These are phyloP conservation scores for Drosophila triauraria DNA, from an alignment of 1,140 invertebrate species.

Conservation along the genomic window DNA sequence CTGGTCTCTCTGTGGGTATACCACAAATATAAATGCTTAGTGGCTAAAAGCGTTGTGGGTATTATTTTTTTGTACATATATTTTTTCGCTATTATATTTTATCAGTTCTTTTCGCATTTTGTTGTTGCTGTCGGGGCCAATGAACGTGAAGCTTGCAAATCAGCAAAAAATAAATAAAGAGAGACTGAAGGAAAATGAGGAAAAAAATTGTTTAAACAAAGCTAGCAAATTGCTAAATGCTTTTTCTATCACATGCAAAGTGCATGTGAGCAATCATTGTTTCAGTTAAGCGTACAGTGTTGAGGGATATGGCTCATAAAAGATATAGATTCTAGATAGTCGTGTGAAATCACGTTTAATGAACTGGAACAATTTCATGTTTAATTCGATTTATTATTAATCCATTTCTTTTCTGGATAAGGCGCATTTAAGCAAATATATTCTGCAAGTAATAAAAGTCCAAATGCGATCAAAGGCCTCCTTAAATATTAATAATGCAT, in stretches of 20 bases:
- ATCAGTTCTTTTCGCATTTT: slow-evolving; percentile 54
- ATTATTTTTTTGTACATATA: slow-evolving; percentile 7
- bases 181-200: slow-evolving; percentile 29
- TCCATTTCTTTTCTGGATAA: background rate
- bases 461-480: background rate
- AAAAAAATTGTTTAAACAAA: slow-evolving; percentile 67
- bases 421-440: background rate
- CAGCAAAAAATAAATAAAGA: slow-evolving; percentile 60
- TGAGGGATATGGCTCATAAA: slow-evolving; percentile 18
- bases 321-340: background rate
- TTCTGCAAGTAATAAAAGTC: background rate
- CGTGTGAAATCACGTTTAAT: slow-evolving; percentile 13
- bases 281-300: slow-evolving; percentile 1
- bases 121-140: slow-evolving; percentile 60
- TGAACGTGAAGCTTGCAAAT: slow-evolving; percentile 75
- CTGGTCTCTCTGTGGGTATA: slow-evolving; percentile 44
- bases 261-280: slow-evolving; percentile 50
- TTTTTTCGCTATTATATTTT: slow-evolving; percentile 54
- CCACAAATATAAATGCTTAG: slow-evolving; percentile 64
- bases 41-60: slow-evolving; percentile 61
- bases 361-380: background rate
- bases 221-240: slow-evolving; percentile 60
- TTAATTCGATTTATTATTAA: background rate
- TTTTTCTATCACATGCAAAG: slow-evolving; percentile 65
- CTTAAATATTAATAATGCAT: too few relatives aligned